Percentiles rank a stretch among this genome's conserved stretches.
These are phyloP conservation scores for Cheilosia grossa DNA, from an alignment of 2,888 invertebrate species.

Conservation along the genomic window DNA sequence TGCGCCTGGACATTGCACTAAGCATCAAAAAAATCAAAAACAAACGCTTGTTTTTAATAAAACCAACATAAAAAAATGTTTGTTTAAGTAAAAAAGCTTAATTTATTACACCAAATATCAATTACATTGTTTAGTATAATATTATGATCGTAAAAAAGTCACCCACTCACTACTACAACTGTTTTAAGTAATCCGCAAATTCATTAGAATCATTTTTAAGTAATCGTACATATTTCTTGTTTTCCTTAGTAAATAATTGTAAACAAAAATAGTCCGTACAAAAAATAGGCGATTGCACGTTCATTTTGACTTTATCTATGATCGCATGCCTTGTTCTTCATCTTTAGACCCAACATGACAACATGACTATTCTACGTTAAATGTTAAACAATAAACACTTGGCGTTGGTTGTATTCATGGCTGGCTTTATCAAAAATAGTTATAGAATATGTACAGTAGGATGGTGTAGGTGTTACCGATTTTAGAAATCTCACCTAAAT, in stretches of 20 bases:
- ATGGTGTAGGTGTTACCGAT: constrained; percentile 26
- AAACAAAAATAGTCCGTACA: constrained; percentile 36
- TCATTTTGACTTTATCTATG: constrained; percentile 52
- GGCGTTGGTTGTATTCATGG: constrained; percentile 2
- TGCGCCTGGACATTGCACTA: too few relatives aligned
- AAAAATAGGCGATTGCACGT: constrained; percentile 44
- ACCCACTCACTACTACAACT: constrained; percentile 30
- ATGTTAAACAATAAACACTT: constrained; percentile 9
- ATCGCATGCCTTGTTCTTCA: constrained; percentile 2
- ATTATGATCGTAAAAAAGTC: constrained; percentile 50
- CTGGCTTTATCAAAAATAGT: background rate
- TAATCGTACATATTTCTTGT: background rate
- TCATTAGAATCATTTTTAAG: background rate
- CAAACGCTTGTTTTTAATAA: background rate
- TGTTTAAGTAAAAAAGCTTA: constrained; percentile 71
- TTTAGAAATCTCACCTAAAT: constrained; percentile 33
- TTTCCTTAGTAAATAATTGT: constrained; percentile 37
- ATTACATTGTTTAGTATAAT: constrained; percentile 70
- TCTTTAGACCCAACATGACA: constrained; percentile 1
- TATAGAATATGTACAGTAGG: constrained; percentile 17
- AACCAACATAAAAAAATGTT: background rate
- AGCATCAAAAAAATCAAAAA: too few relatives aligned
- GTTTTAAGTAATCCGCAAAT: constrained; percentile 17
- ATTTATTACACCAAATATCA: constrained; percentile 73
- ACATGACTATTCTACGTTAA: constrained; percentile 16